Percentiles rank a stretch among this genome's conserved stretches.
Evolutionary conservation across 1,140 invertebrate species (phyloP).

Genomic region (Pseudobourletiella spinata): DNA sequence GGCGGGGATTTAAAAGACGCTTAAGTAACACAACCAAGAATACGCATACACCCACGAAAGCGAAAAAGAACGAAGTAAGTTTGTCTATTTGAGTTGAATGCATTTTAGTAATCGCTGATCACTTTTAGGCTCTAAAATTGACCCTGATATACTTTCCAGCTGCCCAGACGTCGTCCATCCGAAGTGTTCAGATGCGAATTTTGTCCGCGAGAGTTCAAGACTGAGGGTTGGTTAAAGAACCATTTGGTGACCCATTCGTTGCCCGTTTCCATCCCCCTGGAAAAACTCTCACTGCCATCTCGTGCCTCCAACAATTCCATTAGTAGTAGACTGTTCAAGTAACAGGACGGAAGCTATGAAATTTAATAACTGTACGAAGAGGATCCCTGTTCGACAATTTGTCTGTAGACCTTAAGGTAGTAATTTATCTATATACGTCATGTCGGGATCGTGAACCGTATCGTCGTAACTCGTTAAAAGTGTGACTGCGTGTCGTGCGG

Average conservation of each 20-base stretch:
- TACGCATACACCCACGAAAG: constrained; percentile 22
- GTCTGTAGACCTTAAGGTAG: no score
- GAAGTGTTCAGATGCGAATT: constrained; percentile 35
- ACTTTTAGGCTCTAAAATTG: no score
- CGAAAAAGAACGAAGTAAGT: constrained; percentile 16
- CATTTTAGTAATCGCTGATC: no score
- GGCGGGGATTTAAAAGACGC: constrained; percentile 33
- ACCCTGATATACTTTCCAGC: neutral
- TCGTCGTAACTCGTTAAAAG: no score
- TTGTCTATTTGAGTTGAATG: no score
- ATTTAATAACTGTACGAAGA: no score
- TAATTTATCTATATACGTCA: no score
- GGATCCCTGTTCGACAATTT: no score
- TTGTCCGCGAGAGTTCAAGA: constrained; percentile 35
- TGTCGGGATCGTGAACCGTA: no score
- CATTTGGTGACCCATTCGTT: constrained; percentile 30
- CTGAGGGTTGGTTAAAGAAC: constrained; percentile 36
- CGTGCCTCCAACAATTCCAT: constrained; percentile 32
- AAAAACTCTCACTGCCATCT: constrained; percentile 29
- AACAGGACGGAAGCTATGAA: no score
- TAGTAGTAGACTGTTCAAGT: constrained; percentile 6
- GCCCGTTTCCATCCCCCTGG: constrained; percentile 30
- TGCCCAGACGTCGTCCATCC: constrained; percentile 15
- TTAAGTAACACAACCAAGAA: constrained; percentile 31
- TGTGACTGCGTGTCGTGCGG: no score